Percentiles rank a stretch among this genome's conserved stretches.
Conservation (phyloP, 53 echinoderm and acorn worm species). For the Temnopleurus reevesii region DNA sequence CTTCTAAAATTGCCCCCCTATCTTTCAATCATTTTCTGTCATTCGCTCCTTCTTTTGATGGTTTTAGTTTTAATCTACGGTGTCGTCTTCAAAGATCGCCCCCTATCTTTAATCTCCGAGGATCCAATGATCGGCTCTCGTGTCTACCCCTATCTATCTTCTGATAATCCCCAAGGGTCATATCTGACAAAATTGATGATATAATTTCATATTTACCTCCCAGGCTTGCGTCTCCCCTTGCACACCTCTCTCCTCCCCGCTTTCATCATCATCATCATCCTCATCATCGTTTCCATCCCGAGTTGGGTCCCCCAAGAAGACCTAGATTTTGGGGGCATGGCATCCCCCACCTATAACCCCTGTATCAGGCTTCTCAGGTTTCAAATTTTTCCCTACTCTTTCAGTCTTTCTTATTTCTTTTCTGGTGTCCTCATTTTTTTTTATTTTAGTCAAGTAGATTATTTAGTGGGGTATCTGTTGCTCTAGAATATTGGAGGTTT, state of each 20-base stretch:
- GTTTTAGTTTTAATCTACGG: too few species aligned
- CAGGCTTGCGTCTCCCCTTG: conserved; percentile 18
- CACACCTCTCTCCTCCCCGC: conserved; percentile 14
- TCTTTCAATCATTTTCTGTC: not conserved
- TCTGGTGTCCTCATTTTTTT: too few species aligned
- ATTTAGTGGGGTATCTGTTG: too few species aligned
- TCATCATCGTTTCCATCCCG: not conserved
- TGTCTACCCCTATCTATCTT: not conserved
- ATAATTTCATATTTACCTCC: conserved; percentile 37
- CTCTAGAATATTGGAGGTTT: too few species aligned
- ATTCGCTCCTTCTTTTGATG: not conserved
- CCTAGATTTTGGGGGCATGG: conserved; percentile 16
- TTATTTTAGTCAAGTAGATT: too few species aligned
- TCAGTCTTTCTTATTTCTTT: too few species aligned
- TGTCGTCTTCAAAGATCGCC: not conserved
- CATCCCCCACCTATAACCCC: not conserved
- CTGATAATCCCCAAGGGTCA: not conserved
- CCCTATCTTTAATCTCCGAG: not conserved
- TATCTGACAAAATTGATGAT: conserved; percentile 40
- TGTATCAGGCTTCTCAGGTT: not conserved
- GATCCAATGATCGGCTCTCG: not conserved
- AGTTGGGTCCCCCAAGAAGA: not conserved
- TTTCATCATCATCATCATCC: not conserved
- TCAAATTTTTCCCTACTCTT: too few species aligned
- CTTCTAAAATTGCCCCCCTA: not conserved